Base-by-base conservation (phyloP, 2,113 vertebrate species). In the Oncorhynchus keta region DNA sequence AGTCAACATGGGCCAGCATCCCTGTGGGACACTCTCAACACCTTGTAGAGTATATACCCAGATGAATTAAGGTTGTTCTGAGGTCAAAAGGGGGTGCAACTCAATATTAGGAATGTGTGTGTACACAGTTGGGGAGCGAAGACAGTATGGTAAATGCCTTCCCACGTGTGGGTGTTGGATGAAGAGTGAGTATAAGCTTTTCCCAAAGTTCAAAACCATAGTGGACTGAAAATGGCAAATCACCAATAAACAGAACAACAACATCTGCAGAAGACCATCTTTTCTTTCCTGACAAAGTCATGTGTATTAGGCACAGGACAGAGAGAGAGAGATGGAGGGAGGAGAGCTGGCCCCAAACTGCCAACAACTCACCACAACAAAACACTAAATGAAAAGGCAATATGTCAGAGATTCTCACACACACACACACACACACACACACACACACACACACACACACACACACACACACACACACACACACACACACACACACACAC, bases 291-390 rank as follows among this genome's bases (percentile, higher is more conserved):
- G 59, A 1, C 65, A 14, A 26, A 69, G 67, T n/a, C 1, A 11
- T n/a, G 32, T 18, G 13, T 68, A 8, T 16, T 14, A 32, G 3
- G 16, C 1, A 16, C 9, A 14, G 35, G 39, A 30, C 22, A 20
- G 24, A 14, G 55, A 59, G 26, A 70, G 30, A n/a, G 76, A 79
- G 35, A 67, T 61, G 5, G 51, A 20, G 70, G 70, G 0, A 59
- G 48, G 79, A 84, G 57, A 32, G 76, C 70, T 88, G 90, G 82
- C 92, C 91, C 79, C 91, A 93, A 92, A 92, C 92, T 92, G 92
- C 92, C 93, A 93, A 70, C 86, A 79, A 81, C 84, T 89, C 80
- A 83, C 89, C 86, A 89, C 90, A 91, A 87, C 79, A 92, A 85
- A 74, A 81, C n/a, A 74, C 51, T 70, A 75, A 91, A 89, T 84